These are phyloP conservation scores for Tetheella fluctuosa DNA, from an alignment of 2,888 invertebrate species.

Conservation along the genomic window DNA sequence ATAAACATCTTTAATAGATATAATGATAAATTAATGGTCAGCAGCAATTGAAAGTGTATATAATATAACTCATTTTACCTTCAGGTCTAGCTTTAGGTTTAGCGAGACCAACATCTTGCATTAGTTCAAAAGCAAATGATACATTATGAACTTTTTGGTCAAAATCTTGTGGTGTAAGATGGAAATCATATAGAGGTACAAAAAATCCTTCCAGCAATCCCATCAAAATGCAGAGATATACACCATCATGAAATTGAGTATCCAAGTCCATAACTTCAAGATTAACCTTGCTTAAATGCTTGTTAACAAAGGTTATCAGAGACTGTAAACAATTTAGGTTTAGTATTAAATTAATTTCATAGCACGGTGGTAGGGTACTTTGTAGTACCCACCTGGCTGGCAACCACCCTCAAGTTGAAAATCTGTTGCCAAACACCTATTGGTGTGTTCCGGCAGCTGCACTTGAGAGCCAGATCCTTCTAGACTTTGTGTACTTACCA, in stretches of 20 bases:
- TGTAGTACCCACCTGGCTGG: no score
- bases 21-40: no score
- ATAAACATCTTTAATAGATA: no score
- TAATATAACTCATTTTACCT: no score
- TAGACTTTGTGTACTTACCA: no score
- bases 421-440: no score
- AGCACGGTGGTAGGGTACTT: no score
- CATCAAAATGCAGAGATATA: slow-evolving; percentile 96
- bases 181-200: slow-evolving; percentile 97
- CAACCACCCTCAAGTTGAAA: no score
- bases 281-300: slow-evolving; percentile 98
- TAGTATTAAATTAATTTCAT: not conserved
- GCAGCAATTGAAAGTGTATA: no score
- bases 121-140: slow-evolving; percentile 97
- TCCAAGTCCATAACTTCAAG: slow-evolving; percentile 97
- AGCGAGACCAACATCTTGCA: slow-evolving; percentile 97
- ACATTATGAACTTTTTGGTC: slow-evolving; percentile 99
- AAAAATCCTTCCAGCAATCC: slow-evolving; percentile 99
- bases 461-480: no score
- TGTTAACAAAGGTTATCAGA: slow-evolving; percentile 98
- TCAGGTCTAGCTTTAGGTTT: slow-evolving; percentile 98
- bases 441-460: no score
- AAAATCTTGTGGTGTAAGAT: slow-evolving; percentile 95
- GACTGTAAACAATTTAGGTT: slow-evolving; percentile 85
- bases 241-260: slow-evolving; percentile 98